Evolutionary conservation across 2,888 invertebrate species (phyloP).

Genomic region (Pachymerium ferrugineum): DNA sequence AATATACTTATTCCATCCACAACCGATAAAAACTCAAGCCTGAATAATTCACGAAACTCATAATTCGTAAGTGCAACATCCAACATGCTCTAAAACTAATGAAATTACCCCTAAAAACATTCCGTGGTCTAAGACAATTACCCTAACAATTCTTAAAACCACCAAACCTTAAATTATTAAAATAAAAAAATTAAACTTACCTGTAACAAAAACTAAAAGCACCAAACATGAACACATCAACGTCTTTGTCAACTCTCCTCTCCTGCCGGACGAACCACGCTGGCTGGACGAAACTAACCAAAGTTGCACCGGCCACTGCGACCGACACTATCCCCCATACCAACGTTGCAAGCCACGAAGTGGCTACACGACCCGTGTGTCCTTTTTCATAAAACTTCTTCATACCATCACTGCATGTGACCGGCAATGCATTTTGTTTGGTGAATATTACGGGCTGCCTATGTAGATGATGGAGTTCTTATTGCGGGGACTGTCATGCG

Average conservation of each 20-base stretch:
- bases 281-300: slow-evolving; percentile 48
- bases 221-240: slow-evolving; percentile 33
- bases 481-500: too few relatives aligned
- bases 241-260: background rate
- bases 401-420: background rate
- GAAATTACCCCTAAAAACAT: too few relatives aligned
- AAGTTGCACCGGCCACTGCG: slow-evolving; percentile 45
- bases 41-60: too few relatives aligned
- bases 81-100: too few relatives aligned
- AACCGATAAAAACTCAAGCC: too few relatives aligned
- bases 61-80: too few relatives aligned
- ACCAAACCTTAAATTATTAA: background rate
- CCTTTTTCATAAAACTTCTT: background rate
- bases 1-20: too few relatives aligned
- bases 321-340: slow-evolving; percentile 48
- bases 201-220: slow-evolving; percentile 36
- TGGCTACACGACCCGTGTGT: slow-evolving; percentile 34
- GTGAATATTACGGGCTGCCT: background rate
- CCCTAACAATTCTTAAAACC: background rate
- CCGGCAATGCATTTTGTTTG: background rate
- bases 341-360: slow-evolving; percentile 42
- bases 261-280: slow-evolving; percentile 46
- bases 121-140: too few relatives aligned
- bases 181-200: background rate
- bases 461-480: background rate